Evolutionary conservation across 1,140 invertebrate genomes (phyloP), one percentile per base, ranked within the genome.

Genomic region (Trachymyrmex cornetzi): DNA sequence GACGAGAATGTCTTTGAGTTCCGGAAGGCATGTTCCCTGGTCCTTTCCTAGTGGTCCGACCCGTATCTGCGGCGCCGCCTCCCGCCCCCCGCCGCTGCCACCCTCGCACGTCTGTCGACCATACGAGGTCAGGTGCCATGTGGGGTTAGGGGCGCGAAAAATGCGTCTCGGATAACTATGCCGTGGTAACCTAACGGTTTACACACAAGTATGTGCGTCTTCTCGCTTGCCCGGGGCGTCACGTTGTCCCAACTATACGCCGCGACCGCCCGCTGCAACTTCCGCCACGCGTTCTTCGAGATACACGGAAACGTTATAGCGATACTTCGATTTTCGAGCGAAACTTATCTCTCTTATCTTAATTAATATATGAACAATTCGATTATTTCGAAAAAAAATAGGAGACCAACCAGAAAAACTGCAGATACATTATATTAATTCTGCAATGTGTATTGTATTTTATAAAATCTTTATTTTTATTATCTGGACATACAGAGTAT

Each of bases 1-100:
- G 94, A 93, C 91, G 93, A 94, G 94, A 95, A 95, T 95, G 94
- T 95, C 95, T 95, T 95, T 95, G 94, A 94, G 92, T 94, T 90
- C 91, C 89, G 91, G 87, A 91, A 94, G 94, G 94, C 92, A 94
- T 38, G 34, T 38, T 95, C 90, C 89, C 44, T 12, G 14, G 88
- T 86, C 87, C 82, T 85, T 79, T 84, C 64, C 48, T 61, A 57
- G 75, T 30, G 48, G 53, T 55, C 64, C 74, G 59, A 77, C 69
- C 86, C 67, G 69, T 48, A 71, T 82, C 71, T 88, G 75, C 75
- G 38, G 75, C 80, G 50, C 19, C 71, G 48, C 34, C 34, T 38
- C 34, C 34, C 30, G 88, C 75, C 34, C 12, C 3, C 85, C 38
- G 53, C 16, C 55, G n/a, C 22, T 16, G 0, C 12, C 38, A 27